Conservation (phyloP, 2,888 invertebrate species). For the Nasonia oneida region DNA sequence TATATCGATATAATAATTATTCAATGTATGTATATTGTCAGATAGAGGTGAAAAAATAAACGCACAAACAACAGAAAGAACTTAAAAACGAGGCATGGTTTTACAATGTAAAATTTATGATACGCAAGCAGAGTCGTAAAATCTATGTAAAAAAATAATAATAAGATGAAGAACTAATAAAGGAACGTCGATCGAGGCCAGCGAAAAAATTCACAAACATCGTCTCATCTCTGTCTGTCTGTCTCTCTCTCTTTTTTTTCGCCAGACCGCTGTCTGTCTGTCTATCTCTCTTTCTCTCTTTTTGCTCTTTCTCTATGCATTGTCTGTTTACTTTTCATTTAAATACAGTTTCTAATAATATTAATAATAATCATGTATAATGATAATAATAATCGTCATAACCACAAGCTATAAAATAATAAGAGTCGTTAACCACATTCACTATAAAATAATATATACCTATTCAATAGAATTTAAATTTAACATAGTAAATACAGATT, state of each 20-base stretch:
- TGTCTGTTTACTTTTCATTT: slow-evolving; percentile 60
- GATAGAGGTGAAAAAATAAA: slow-evolving; percentile 37
- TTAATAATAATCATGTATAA: slow-evolving; percentile 58
- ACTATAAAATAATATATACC: slow-evolving; percentile 72
- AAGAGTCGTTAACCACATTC: slow-evolving; percentile 64
- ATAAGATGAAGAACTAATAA: slow-evolving; percentile 51
- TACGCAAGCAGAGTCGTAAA: slow-evolving; percentile 57
- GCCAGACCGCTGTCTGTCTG: neutral
- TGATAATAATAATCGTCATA: slow-evolving; percentile 62
- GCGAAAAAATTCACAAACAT: slow-evolving; percentile 57
- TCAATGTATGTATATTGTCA: slow-evolving; percentile 30
- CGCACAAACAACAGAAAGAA: slow-evolving; percentile 55
- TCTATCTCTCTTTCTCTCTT: slow-evolving; percentile 53
- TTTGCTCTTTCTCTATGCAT: slow-evolving; percentile 52
- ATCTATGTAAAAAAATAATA: slow-evolving; percentile 58
- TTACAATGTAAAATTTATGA: slow-evolving; percentile 51
- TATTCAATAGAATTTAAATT: slow-evolving; percentile 78
- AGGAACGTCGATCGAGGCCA: slow-evolving; percentile 61
- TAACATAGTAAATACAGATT: slow-evolving; percentile 78
- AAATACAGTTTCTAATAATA: slow-evolving; percentile 72
- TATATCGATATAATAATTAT: neutral
- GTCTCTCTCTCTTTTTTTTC: neutral
- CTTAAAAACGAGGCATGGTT: slow-evolving; percentile 58
- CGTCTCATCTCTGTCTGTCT: neutral
- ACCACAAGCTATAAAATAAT: slow-evolving; percentile 66